phyloP scores from a whole-genome alignment of 2,113 vertebrate species.

The Odontesthes bonariensis region DNA sequence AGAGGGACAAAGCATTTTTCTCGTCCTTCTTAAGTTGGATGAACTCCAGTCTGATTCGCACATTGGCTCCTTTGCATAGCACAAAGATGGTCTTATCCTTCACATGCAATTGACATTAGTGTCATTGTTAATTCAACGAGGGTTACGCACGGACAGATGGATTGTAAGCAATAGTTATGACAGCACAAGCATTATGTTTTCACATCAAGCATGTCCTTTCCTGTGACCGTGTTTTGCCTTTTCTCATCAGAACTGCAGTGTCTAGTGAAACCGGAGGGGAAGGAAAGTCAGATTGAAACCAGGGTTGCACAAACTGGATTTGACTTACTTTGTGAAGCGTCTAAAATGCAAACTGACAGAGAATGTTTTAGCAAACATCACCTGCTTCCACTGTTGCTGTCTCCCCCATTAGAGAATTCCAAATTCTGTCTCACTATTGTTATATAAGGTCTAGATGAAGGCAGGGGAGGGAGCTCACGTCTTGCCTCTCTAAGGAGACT shows the following conservation, averaged over 20 bases:
- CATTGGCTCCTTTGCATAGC: constrained; percentile 6
- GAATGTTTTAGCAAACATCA: constrained; percentile 77
- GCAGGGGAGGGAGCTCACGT: constrained; percentile 14
- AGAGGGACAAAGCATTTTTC: constrained; percentile 7
- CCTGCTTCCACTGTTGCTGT: constrained; percentile 70
- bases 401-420: constrained; percentile 50
- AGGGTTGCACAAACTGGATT: constrained; percentile 71
- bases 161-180: constrained; percentile 40
- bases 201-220: constrained; percentile 60
- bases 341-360: constrained; percentile 76
- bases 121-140: constrained; percentile 55
- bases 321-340: constrained; percentile 79
- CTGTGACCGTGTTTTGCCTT: constrained; percentile 43
- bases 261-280: constrained; percentile 26
- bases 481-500: constrained; percentile 18
- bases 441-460: constrained; percentile 48
- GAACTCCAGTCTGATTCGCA: constrained; percentile 50
- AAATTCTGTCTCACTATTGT: constrained; percentile 53
- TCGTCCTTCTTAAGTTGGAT: constrained; percentile 19
- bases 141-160: constrained; percentile 33
- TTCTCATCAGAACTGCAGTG: constrained; percentile 39
- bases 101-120: constrained; percentile 31
- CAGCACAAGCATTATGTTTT: constrained; percentile 44
- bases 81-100: constrained; percentile 25
- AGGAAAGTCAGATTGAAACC: constrained; percentile 52